Base-by-base conservation (phyloP, 2,113 vertebrate genomes). In the Elgaria multicarinata region DNA sequence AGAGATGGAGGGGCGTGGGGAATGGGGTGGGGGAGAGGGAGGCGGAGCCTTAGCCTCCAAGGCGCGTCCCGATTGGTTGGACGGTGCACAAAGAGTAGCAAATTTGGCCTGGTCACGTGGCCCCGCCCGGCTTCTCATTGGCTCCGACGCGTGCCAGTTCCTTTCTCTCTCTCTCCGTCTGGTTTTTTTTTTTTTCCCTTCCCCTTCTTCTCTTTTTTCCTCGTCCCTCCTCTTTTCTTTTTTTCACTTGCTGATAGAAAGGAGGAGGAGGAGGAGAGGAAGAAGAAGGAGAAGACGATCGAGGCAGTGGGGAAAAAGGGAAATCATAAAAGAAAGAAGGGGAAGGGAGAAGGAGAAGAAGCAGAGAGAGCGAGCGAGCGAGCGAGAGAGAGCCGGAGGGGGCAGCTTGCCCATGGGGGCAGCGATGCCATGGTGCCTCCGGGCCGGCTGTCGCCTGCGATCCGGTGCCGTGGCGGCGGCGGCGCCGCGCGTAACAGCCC, bases 321-420 rank as follows among this genome's bases (percentile, higher is more conserved):
- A 16, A 4, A 9, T 7, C 16, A 16, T 1, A 14, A 6, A 18
- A 28, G 3, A 7, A 2, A 4, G 22, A 10, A 20, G n/a, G 36
- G 16, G 16, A 2, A n/a, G 6, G 4, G 2, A 16, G 16, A 0
- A 0, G 9, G 6, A 28, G 18, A 12, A 8, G 6, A 13, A 39
- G 20, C 2, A 4, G 44, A 1, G 2, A 22, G 1, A 33, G 22
- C 2, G 6, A 2, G 1, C 2, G 12, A 24, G 31, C 0, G n/a
- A n/a, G n/a, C n/a, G n/a, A n/a, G n/a, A n/a, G n/a, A n/a, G n/a
- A n/a, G n/a, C n/a, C n/a, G n/a, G n/a, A n/a, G n/a, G n/a, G n/a
- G n/a, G n/a, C n/a, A n/a, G n/a, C n/a, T n/a, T 44, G 42, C 26
- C 42, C 16, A 39, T 33, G 42, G 64, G 2, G 9, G 8, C 31